Evolutionary conservation across 2,888 invertebrate genomes (phyloP).

Genomic region (Petrolisthes manimaculis): DNA sequence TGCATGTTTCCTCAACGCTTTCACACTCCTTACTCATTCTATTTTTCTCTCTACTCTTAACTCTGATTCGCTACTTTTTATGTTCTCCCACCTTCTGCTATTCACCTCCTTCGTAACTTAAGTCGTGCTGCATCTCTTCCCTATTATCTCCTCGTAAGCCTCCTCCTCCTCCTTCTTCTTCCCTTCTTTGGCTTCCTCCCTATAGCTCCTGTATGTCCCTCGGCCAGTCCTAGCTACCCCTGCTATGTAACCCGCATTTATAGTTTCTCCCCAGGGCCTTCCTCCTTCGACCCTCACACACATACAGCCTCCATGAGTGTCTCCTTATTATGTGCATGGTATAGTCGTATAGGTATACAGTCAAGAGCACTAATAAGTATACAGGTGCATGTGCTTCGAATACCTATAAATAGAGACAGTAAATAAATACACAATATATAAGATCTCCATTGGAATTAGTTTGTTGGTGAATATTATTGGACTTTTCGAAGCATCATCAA

Average conservation of each 20-base stretch:
- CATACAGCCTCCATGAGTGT: too few relatives aligned
- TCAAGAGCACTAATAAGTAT: too few relatives aligned
- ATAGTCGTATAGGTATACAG: too few relatives aligned
- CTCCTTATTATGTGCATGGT: too few relatives aligned
- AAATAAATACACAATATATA: too few relatives aligned
- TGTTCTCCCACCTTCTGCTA: conserved; percentile 1
- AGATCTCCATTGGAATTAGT: too few relatives aligned
- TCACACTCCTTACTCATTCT: neutral
- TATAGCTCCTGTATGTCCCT: neutral
- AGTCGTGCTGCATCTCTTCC: neutral
- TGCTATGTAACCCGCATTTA: neutral
- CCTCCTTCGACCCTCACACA: neutral
- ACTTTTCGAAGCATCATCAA: too few relatives aligned
- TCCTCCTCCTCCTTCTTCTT: too few relatives aligned
- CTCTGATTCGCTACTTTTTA: neutral
- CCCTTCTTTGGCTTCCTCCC: neutral
- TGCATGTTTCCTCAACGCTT: too few relatives aligned
- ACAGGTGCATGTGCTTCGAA: too few relatives aligned
- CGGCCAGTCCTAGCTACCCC: neutral
- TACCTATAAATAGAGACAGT: too few relatives aligned
- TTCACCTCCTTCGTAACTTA: conserved; percentile 1
- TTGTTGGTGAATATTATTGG: too few relatives aligned
- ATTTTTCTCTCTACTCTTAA: neutral
- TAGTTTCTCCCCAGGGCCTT: neutral
- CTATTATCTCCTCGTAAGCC: neutral